These are phyloP conservation scores for Thaleichthys pacificus DNA, from an alignment of 2,797 vertebrate genomes.

Conservation along the genomic window DNA sequence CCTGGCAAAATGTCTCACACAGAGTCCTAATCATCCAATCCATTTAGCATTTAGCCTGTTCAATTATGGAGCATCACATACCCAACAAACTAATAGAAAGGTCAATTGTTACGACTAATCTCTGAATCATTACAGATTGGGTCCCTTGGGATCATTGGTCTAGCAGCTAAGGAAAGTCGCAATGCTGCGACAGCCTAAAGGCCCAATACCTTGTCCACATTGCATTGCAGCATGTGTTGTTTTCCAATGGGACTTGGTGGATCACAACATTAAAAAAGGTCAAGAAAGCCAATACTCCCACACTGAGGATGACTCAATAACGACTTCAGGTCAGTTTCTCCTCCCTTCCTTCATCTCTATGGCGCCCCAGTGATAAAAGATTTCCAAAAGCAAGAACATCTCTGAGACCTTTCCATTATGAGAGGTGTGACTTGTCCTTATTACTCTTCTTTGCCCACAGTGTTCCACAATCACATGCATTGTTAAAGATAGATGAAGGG, in stretches of 20 bases:
- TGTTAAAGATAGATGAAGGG: background rate
- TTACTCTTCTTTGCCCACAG: background rate
- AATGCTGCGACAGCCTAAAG: too few species aligned
- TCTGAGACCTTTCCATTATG: background rate
- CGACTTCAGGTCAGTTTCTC: background rate
- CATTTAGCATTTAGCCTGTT: background rate
- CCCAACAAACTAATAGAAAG: background rate
- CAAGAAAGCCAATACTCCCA: background rate
- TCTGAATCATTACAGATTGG: background rate
- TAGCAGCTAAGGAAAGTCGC: too few species aligned
- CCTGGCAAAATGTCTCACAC: background rate
- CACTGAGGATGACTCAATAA: background rate
- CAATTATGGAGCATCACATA: background rate
- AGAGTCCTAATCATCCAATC: background rate
- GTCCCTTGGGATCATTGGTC: too few species aligned
- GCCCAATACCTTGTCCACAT: too few species aligned
- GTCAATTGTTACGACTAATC: background rate
- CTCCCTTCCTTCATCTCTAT: background rate
- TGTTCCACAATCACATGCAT: background rate
- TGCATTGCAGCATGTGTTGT: too few species aligned
- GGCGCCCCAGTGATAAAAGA: background rate
- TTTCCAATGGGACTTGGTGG: background rate
- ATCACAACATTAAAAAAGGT: background rate
- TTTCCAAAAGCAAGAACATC: background rate
- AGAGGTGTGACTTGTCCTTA: background rate